Percentiles rank a stretch among this genome's conserved stretches.
Conservation (phyloP, 2,113 vertebrate species). For the Proterorhinus semilunaris region DNA sequence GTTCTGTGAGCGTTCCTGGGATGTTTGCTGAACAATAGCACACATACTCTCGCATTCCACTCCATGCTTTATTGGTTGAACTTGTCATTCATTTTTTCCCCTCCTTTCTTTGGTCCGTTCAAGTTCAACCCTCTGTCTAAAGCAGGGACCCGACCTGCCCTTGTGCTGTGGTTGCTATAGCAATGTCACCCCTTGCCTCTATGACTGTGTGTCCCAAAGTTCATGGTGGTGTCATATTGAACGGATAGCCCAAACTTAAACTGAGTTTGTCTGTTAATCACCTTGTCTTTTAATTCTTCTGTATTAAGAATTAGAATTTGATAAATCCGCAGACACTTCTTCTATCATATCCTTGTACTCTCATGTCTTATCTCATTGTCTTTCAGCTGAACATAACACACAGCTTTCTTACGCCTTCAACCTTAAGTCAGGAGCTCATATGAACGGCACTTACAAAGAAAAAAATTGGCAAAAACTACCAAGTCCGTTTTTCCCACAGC, state of each 20-base stretch:
- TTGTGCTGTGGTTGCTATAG: constrained; percentile 30
- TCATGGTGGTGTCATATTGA: constrained; percentile 29
- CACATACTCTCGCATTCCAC: constrained; percentile 58
- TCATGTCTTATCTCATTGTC: not conserved
- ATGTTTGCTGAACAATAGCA: constrained; percentile 64
- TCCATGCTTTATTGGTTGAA: constrained; percentile 53
- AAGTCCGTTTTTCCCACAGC: constrained; percentile 72
- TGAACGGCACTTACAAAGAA: constrained; percentile 38
- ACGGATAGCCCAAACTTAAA: not conserved
- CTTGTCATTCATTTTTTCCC: constrained; percentile 45
- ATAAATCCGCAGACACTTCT: not conserved
- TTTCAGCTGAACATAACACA: not conserved
- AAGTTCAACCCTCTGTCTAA: constrained; percentile 17
- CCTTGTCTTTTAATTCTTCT: constrained; percentile 1
- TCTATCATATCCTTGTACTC: not conserved
- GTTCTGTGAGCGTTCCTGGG: constrained; percentile 53
- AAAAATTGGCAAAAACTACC: constrained; percentile 20
- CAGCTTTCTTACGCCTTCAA: constrained; percentile 1
- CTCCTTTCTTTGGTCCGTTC: constrained; percentile 15
- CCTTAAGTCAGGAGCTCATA: constrained; percentile 23
- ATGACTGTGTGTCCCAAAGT: constrained; percentile 39
- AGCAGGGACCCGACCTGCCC: constrained; percentile 41
- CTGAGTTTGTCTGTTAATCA: constrained; percentile 6
- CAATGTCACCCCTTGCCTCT: constrained; percentile 30
- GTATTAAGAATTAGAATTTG: not conserved